Evolutionary conservation across 2,797 vertebrate genomes (phyloP).

Genomic region (Coilia nasus): DNA sequence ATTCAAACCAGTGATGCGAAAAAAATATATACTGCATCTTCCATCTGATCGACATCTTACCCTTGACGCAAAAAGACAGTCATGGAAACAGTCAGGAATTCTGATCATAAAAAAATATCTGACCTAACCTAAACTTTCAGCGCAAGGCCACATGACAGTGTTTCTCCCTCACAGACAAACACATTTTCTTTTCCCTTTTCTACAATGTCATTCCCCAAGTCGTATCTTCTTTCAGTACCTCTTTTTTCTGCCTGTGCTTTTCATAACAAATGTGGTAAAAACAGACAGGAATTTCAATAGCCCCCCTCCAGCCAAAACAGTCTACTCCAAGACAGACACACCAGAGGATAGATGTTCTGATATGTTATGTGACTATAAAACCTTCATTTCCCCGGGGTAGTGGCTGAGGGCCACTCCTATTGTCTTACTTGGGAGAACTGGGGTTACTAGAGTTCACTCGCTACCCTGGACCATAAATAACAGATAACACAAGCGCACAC

Average conservation of each 20-base stretch:
- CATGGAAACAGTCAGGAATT: not conserved
- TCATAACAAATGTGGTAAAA: not conserved
- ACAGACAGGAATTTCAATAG: not conserved
- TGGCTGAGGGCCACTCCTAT: not conserved
- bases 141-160: not conserved
- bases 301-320: not conserved
- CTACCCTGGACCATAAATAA: not conserved
- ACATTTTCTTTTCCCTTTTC: not conserved
- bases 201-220: not conserved
- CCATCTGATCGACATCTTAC: not conserved
- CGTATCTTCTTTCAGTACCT: not conserved
- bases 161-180: not conserved
- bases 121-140: not conserved
- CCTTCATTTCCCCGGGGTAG: not conserved
- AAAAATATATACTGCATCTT: not conserved
- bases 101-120: not conserved
- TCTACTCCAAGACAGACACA: not conserved
- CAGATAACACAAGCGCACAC: not conserved
- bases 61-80: not conserved
- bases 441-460: conserved; percentile 2
- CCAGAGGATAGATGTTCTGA: not conserved
- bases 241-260: not conserved
- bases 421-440: not conserved
- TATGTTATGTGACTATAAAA: not conserved
- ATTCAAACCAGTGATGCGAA: not conserved